Base-by-base conservation (phyloP, 2,797 vertebrate genomes). In the Sebastes oblongus region DNA sequence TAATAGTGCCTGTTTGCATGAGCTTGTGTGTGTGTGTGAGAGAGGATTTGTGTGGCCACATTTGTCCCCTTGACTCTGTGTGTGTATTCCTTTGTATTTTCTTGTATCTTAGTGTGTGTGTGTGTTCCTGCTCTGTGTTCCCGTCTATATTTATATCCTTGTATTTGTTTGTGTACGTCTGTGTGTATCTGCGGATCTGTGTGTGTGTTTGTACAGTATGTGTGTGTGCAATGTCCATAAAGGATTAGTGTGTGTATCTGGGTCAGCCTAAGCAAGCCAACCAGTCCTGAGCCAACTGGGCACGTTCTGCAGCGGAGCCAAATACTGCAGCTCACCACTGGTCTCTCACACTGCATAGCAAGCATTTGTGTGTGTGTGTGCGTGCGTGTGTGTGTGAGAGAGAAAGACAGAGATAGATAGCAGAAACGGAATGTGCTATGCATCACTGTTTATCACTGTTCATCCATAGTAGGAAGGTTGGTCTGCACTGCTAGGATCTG, bases 211-310 rank as follows among this genome's bases (percentile, higher is more conserved):
- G 30, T 72, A 50, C 46, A 50, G 27, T 59, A 6, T 72, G 24
- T 59, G 8, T 34, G 29, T 16, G 16, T 29, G 25, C 70, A 72
- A 27, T 89, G 52, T 83, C 52, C 32, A 22, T 75, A 32, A 66
- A 87, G 92, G 93, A 94, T 96, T 95, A 95, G 82, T 67, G 68
- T 75, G 73, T 83, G 75, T 89, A 96, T 94, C 88, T 95, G 94
- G 94, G 95, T 96, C 95, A 95, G 85, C 86, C 87, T 72, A 34
- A 80, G 91, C 85, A 61, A 80, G 72, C 75, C 83, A 73, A 86
- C 30, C 83, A 80, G 79, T 79, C 77, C 60, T 87, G 82, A 92
- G 85, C 89, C 91, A 91, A 87, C 55, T 66, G 90, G 80, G 72
- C 91, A 87, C 82, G 81, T 83, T 93, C 86, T 87, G 91, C 84